Base-by-base conservation (phyloP, 2,888 invertebrate genomes). In the Listrodromus nycthemerus region DNA sequence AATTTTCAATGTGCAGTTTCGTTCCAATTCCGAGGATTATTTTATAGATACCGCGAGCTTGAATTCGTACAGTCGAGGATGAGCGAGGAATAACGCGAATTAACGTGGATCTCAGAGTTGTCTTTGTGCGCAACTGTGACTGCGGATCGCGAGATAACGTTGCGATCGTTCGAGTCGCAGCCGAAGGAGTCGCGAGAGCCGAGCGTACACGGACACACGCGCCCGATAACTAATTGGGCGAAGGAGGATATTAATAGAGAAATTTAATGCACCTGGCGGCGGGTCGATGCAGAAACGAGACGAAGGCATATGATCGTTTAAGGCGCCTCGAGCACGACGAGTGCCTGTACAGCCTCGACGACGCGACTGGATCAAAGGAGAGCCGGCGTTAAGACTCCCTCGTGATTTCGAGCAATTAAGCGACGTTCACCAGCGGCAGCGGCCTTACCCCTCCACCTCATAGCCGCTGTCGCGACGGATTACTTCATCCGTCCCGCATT, bases 341-440 rank as follows among this genome's bases (percentile, higher is more conserved):
- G 63, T 76, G 73, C 50, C 41, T 80, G 63, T 37, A 45, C 19
- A 70, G 63, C 70, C 41, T 65, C 74, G 84, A 63, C 67, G 75
- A 69, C 74, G 81, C 74, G 76, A 75, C 66, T 81, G 81, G 81
- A 81, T 84, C 84, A 84, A 84, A 84, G 84, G 81, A 81, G 77
- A 78, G 74, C 70, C 84, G 74, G 74, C 77, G 74, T 74, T 75
- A 77, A 84, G 80, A 83, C 85, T 86, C 81, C 81, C 85, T 85
- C 86, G 89, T 87, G 90, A 91, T 91, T 90, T 90, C 89, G 80
- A 87, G 85, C 88, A 90, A 91, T 91, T 91, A 91, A 91, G 88
- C 88, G 87, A 87, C 89, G 87, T 87, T 88, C 86, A 86, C 86
- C 81, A 85, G 75, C 41, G 73, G 74, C 66, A 61, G 67, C 61